Base-by-base conservation (phyloP, 1,140 invertebrate species). In the Bradysia coprophila region DNA sequence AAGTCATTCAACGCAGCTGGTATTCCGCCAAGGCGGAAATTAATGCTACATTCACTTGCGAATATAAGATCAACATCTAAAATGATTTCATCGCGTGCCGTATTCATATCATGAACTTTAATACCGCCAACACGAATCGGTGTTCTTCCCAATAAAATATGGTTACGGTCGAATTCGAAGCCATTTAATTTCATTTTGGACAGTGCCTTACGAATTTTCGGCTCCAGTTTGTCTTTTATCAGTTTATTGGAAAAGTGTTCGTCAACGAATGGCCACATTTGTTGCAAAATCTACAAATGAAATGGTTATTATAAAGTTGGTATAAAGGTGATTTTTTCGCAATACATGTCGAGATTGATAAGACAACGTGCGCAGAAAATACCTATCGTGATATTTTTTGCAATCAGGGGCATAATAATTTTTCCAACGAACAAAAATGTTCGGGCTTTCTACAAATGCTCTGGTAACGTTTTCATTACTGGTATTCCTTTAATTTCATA, bases 241-340 rank as follows among this genome's bases (percentile, higher is more conserved):
- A 95, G 59, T 46, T 76, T 76, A 46, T 80, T 73, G 1, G 81
- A 77, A 81, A 95, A 42, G n/a, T n/a, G n/a, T n/a, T 87, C 75
- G 54, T 91, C 93, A 37, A 95, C 82, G 60, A 87, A 90, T 15
- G 92, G 92, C 93, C 92, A 97, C 36, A 95, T 71, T 72, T 95
- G 88, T 38, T 79, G 75, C 2, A 93, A 61, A 43, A 93, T 85
- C 32, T 34, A 34, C 8, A 31, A 31, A n/a, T 31, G 28, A 31
- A 31, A 8, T n/a, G n/a, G n/a, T n/a, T n/a, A n/a, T n/a, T n/a
- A n/a, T n/a, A n/a, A n/a, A n/a, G n/a, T n/a, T n/a, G n/a, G n/a
- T n/a, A n/a, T n/a, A n/a, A n/a, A n/a, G n/a, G n/a, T n/a, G n/a
- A n/a, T n/a, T n/a, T n/a, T n/a, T n/a, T n/a, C n/a, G n/a, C n/a